Conservation (phyloP, 2,113 vertebrate genomes). For the Caloenas nicobarica region DNA sequence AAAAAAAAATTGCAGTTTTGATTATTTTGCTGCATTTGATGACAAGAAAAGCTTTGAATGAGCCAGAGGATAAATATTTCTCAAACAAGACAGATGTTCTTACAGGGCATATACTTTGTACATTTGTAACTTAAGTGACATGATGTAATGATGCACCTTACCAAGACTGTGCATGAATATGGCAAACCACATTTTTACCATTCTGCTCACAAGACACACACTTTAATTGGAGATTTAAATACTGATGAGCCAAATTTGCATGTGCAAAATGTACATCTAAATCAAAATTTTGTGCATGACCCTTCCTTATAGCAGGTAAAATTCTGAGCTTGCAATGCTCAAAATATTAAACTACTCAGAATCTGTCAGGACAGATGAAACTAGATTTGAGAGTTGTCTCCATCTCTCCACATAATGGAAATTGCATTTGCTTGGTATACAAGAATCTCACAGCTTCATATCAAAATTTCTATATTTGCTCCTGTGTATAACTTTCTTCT, state of each 20-base stretch:
- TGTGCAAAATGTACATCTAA: neutral
- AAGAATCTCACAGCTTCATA: neutral
- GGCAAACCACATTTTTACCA: neutral
- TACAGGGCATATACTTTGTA: neutral
- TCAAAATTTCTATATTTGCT: neutral
- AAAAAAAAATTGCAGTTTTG: neutral
- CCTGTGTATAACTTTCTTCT: neutral
- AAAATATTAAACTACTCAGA: neutral
- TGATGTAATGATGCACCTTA: neutral
- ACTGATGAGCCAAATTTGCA: neutral
- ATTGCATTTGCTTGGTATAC: neutral
- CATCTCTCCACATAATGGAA: neutral
- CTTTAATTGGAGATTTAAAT: neutral
- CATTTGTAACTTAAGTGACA: neutral
- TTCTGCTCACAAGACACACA: neutral
- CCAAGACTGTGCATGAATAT: neutral
- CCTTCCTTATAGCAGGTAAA: neutral
- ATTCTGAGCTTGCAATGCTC: neutral
- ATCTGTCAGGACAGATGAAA: neutral
- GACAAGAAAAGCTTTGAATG: neutral
- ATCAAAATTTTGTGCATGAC: neutral
- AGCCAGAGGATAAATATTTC: neutral
- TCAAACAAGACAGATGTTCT: neutral
- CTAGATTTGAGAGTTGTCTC: neutral
- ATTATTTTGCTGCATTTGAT: neutral